Evolutionary conservation across 2,113 vertebrate genomes (phyloP).

Genomic region (Labeo rohita): DNA sequence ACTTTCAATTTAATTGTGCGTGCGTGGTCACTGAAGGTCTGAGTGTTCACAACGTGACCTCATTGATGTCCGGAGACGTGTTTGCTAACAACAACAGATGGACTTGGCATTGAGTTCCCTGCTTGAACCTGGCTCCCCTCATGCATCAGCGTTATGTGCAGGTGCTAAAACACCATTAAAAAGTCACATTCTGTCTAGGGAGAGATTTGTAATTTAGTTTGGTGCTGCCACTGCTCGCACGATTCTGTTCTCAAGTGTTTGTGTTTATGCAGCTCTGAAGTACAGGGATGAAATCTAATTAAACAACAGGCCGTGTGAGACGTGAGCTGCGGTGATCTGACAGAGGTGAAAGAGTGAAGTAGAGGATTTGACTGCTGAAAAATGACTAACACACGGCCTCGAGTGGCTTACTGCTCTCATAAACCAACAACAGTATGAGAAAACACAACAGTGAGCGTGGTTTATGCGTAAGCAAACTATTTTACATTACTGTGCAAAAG

Average conservation of each 20-base stretch:
- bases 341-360: neutral
- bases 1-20: too few species aligned
- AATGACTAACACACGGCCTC: neutral
- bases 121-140: conserved; percentile 5
- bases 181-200: neutral
- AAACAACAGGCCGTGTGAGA: neutral
- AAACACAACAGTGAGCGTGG: neutral
- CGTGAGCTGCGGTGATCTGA: neutral
- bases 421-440: neutral
- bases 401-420: neutral
- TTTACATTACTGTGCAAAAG: neutral
- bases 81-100: conserved; percentile 19
- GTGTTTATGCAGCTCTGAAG: conserved; percentile 3
- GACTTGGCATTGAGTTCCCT: conserved; percentile 10
- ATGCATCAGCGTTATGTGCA: neutral
- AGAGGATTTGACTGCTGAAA: neutral
- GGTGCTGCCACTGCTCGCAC: neutral
- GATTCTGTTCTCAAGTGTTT: conserved; percentile 15
- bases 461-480: neutral
- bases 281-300: neutral
- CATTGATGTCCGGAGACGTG: neutral
- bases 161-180: neutral
- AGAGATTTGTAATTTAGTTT: neutral
- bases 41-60: neutral
- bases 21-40: too few species aligned